phyloP scores from a whole-genome alignment of 2,797 vertebrate genomes.

The Megaceryle alcyon region DNA sequence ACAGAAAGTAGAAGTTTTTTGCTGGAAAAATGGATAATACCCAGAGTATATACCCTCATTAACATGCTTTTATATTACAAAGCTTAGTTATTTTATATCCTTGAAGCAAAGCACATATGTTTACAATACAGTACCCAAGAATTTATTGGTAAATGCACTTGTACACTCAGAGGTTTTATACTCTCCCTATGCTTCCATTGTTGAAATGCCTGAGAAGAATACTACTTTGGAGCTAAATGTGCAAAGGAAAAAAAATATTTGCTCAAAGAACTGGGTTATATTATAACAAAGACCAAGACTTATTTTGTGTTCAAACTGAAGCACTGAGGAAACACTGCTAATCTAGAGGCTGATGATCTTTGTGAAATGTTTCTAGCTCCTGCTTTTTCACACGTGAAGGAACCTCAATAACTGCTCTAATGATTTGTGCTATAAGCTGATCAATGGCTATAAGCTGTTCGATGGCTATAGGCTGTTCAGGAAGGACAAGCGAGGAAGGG shows the following conservation, averaged over 20 bases:
- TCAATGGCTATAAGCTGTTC: background rate
- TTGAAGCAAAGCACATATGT: conserved; percentile 17
- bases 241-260: background rate
- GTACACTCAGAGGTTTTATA: background rate
- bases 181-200: background rate
- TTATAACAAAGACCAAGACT: background rate
- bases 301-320: background rate
- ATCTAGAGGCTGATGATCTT: background rate
- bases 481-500: background rate
- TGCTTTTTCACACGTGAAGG: background rate
- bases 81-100: conserved; percentile 19
- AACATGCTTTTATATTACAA: background rate
- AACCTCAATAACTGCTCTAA: background rate
- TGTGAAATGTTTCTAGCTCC: background rate
- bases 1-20: background rate
- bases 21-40: background rate
- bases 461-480: background rate
- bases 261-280: background rate
- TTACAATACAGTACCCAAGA: background rate
- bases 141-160: background rate
- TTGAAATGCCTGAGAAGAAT: background rate
- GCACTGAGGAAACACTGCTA: background rate
- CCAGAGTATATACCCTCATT: background rate
- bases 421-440: background rate
- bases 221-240: background rate